These are phyloP conservation scores for Rutilus rutilus DNA, from an alignment of 2,113 vertebrate species.

Conservation along the genomic window DNA sequence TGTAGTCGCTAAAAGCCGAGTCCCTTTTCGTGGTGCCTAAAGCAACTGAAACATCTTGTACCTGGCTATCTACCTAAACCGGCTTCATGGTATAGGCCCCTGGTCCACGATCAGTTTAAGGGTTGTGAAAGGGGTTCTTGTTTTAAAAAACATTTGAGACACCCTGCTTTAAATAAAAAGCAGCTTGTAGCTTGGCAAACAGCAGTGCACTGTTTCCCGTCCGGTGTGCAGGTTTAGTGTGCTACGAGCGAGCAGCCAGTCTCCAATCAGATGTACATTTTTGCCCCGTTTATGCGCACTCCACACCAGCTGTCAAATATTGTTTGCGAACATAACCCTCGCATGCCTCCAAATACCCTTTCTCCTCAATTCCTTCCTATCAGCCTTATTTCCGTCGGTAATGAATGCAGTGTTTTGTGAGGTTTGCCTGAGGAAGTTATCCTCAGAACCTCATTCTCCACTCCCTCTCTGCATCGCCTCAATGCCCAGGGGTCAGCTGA, in stretches of 20 bases:
- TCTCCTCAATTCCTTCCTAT: slow-evolving; percentile 29
- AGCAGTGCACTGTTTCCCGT: neutral
- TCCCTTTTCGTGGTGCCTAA: too few species aligned
- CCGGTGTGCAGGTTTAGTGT: neutral
- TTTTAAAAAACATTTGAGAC: neutral
- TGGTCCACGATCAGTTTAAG: neutral
- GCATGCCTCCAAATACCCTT: slow-evolving; percentile 24
- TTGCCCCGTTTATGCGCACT: neutral
- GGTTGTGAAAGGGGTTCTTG: neutral
- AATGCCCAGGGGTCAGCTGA: slow-evolving; percentile 71
- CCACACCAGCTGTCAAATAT: slow-evolving; percentile 18
- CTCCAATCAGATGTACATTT: slow-evolving; percentile 14
- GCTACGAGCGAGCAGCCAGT: neutral
- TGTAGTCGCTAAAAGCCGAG: too few species aligned
- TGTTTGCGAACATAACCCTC: slow-evolving; percentile 13
- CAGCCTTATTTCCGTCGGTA: slow-evolving; percentile 50
- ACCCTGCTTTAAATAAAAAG: neutral
- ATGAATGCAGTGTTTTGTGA: slow-evolving; percentile 66
- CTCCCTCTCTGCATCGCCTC: slow-evolving; percentile 73
- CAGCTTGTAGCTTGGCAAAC: slow-evolving; percentile 1
- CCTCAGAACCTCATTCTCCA: slow-evolving; percentile 68
- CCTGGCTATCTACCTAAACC: too few species aligned
- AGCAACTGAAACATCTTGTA: too few species aligned
- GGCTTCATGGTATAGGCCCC: too few species aligned
- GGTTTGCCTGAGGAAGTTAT: slow-evolving; percentile 63